Evolutionary conservation across 2,113 vertebrate genomes (phyloP).

Genomic region (Mirounga angustirostris): DNA sequence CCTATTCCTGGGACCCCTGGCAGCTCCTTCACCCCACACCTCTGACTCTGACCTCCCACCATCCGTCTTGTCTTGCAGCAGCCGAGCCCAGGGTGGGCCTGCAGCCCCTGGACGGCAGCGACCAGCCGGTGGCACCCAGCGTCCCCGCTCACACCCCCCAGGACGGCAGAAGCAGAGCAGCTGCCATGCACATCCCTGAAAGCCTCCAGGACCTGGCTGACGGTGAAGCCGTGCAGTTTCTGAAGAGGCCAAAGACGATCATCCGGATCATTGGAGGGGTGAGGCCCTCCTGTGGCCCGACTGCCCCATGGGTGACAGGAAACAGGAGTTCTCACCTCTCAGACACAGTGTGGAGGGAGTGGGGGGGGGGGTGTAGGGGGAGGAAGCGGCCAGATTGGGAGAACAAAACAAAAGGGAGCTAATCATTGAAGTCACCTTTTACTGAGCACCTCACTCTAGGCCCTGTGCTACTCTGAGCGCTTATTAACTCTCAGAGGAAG

Average conservation of each 20-base stretch:
- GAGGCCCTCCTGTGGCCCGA: constrained; percentile 33
- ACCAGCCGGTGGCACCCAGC: neutral
- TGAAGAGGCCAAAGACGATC: constrained; percentile 78
- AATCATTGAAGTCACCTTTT: neutral
- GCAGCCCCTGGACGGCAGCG: neutral
- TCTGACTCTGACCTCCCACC: neutral
- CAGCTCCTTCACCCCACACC: fast-evolving
- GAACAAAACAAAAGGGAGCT: neutral
- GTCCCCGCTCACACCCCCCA: neutral
- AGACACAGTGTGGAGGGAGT: neutral
- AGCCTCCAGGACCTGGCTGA: constrained; percentile 73
- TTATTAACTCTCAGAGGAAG: neutral
- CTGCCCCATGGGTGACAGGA: neutral
- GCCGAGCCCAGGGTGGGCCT: neutral
- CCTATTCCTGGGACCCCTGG: neutral
- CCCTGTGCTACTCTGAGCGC: neutral
- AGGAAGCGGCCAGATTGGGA: neutral
- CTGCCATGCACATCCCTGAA: constrained; percentile 63
- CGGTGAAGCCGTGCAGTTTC: constrained; percentile 76
- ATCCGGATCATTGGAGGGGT: constrained; percentile 79
- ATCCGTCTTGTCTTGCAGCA: constrained; percentile 42
- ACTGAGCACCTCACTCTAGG: too few relatives aligned
- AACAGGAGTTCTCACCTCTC: neutral
- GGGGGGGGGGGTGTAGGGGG: too few relatives aligned
- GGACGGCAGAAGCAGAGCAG: neutral